Percentiles rank a stretch among this genome's conserved stretches.
These are phyloP conservation scores for Nibea coibor DNA, from an alignment of 2,113 vertebrate genomes.

Conservation along the genomic window DNA sequence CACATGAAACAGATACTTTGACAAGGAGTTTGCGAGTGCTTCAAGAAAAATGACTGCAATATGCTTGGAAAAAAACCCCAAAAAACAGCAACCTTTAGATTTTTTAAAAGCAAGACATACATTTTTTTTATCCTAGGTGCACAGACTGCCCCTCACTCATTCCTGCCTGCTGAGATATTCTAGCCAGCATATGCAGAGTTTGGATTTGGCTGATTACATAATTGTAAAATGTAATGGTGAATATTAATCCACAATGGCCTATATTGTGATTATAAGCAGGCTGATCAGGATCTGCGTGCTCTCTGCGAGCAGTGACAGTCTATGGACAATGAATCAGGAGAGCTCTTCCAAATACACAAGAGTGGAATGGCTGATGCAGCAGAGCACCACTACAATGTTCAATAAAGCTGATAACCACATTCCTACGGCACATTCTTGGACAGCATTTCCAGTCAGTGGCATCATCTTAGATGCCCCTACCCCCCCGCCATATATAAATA, in stretches of 20 bases:
- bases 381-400: slow-evolving; percentile 24
- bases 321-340: slow-evolving; percentile 46
- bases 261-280: slow-evolving; percentile 77
- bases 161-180: slow-evolving; percentile 68
- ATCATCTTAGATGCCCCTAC: not conserved
- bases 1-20: slow-evolving; percentile 6
- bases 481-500: not conserved
- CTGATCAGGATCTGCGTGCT: slow-evolving; percentile 75
- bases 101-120: slow-evolving; percentile 4
- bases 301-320: slow-evolving; percentile 49
- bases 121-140: slow-evolving; percentile 31
- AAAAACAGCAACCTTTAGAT: not conserved
- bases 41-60: not conserved
- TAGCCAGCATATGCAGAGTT: slow-evolving; percentile 75
- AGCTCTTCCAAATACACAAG: slow-evolving; percentile 67
- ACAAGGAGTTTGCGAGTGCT: not conserved
- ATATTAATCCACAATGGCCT: slow-evolving; percentile 82
- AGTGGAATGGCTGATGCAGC: slow-evolving; percentile 55
- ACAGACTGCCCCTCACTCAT: slow-evolving; percentile 23
- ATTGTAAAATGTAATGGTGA: slow-evolving; percentile 82
- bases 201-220: slow-evolving; percentile 84
- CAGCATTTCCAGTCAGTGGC: not conserved
- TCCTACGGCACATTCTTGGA: slow-evolving; percentile 15
- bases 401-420: slow-evolving; percentile 1
- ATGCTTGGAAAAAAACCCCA: not conserved